Evolutionary conservation across 2,888 invertebrate species (phyloP).

Genomic region (Acleris literana): DNA sequence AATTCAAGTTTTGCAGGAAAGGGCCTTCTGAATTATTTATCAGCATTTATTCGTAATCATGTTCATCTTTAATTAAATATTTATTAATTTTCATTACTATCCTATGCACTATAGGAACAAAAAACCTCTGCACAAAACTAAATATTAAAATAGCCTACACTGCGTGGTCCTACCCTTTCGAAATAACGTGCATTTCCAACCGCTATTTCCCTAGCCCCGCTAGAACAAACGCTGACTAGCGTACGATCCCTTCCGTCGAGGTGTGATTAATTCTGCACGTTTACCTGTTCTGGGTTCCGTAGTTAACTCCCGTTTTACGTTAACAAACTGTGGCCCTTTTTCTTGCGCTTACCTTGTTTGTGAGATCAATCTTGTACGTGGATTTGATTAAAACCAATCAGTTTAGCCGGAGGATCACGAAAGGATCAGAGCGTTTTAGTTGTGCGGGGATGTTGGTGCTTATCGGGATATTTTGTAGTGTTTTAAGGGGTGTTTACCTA

Average conservation of each 20-base stretch:
- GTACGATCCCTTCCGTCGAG: slow-evolving; percentile 66
- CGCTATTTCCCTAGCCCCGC: slow-evolving; percentile 48
- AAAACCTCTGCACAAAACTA: too few species aligned
- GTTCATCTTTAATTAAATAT: too few species aligned
- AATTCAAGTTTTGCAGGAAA: too few species aligned
- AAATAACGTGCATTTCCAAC: neutral
- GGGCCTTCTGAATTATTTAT: too few species aligned
- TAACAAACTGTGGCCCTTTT: slow-evolving; percentile 53
- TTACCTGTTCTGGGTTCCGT: slow-evolving; percentile 73
- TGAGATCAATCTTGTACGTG: slow-evolving; percentile 43
- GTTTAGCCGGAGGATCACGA: slow-evolving; percentile 15
- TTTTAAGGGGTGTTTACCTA: too few species aligned
- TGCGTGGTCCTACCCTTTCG: too few species aligned
- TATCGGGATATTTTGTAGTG: too few species aligned
- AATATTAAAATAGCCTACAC: too few species aligned
- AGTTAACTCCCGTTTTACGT: slow-evolving; percentile 60
- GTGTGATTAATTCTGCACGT: slow-evolving; percentile 79
- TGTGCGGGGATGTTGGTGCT: neutral
- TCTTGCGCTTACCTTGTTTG: slow-evolving; percentile 43
- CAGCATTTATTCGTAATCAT: too few species aligned
- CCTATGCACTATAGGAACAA: too few species aligned
- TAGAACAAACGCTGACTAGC: slow-evolving; percentile 66
- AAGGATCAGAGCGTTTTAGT: slow-evolving; percentile 7
- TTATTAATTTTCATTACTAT: too few species aligned
- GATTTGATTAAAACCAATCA: slow-evolving; percentile 42